Conservation (phyloP, 2,797 vertebrate species). For the Brachyrhaphis roseni region DNA sequence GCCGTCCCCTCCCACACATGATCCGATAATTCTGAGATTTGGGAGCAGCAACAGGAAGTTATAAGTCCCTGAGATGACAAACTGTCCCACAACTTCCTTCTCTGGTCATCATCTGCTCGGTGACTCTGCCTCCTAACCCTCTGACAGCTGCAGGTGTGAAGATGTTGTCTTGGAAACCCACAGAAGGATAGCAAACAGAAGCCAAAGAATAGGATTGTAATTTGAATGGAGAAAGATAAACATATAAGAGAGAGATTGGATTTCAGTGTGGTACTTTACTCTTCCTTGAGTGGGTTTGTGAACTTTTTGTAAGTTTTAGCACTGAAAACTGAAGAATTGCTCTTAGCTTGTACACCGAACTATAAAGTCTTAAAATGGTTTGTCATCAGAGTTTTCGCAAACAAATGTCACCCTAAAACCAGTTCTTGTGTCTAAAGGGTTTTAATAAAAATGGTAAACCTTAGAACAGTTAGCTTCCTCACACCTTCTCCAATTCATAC, state of each 20-base stretch:
- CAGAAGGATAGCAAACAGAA: constrained; percentile 35
- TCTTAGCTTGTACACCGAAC: neutral
- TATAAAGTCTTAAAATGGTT: neutral
- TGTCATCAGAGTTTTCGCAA: neutral
- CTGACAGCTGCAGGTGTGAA: constrained; percentile 68
- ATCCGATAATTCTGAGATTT: constrained; percentile 30
- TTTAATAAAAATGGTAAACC: neutral
- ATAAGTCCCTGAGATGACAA: constrained; percentile 13
- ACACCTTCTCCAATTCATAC: neutral
- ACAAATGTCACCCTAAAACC: neutral
- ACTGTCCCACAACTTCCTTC: constrained; percentile 57
- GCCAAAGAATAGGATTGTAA: constrained; percentile 23
- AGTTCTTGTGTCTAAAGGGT: too few relatives aligned
- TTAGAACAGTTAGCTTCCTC: neutral
- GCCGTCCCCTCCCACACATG: constrained; percentile 50
- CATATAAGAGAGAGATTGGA: neutral
- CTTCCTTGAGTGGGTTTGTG: neutral
- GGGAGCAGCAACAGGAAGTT: constrained; percentile 35
- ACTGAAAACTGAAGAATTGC: neutral
- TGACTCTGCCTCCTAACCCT: constrained; percentile 19
- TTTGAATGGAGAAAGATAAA: constrained; percentile 24
- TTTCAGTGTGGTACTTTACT: constrained; percentile 9
- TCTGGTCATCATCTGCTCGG: constrained; percentile 37
- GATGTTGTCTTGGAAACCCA: constrained; percentile 16
- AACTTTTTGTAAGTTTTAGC: neutral